Base-by-base conservation (phyloP, 2,797 vertebrate species). In the Sebastes hopkinsi region DNA sequence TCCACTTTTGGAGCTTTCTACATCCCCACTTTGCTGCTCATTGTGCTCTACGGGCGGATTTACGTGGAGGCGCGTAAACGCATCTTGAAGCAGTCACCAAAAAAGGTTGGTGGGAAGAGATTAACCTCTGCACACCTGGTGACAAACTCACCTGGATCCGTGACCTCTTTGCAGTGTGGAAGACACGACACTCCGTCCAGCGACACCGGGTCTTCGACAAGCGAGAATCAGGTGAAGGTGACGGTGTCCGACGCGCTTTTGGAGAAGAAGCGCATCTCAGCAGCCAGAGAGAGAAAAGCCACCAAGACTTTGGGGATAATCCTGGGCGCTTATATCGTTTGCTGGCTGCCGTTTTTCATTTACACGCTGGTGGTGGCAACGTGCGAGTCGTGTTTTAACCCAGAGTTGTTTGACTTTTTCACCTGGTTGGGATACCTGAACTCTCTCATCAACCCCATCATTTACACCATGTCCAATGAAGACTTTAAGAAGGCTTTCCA, bases 401-500 rank as follows among this genome's bases (percentile, higher is more conserved):
- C 94, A 72, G 97, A 97, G 90, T 94, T 99, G 61, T 99, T 98
- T 94, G 97, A 99, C 94, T 98, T 99, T 86, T 99, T 99, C 95
- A 99, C 94, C 20, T 99, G 98, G 98, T 90, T 99, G 78, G 98
- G 98, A 84, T 99, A 99, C 92, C 95, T 99, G 86, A 99, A 99
- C 92, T 99, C 98, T 54, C 96, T 99, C 78, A 98, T 99, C 83
- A 99, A 99, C 91, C 98, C 98, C 20, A 96, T 99, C 88, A 99
- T 99, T 85, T 99, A 99, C 90, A 99, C 98, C 8, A 99, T 99
- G 98, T 97, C 97, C 77, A 99, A 99, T 46, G 98, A 99, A 86
- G 98, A 99, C 94, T 99, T 99, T 95, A 99, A 99, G 90, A 98
- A 97, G 86, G 98, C 98, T 27, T 99, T 99, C 89, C 97, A 99